Conservation (phyloP, 2,797 vertebrate genomes). For the Epinephelus coioides region DNA sequence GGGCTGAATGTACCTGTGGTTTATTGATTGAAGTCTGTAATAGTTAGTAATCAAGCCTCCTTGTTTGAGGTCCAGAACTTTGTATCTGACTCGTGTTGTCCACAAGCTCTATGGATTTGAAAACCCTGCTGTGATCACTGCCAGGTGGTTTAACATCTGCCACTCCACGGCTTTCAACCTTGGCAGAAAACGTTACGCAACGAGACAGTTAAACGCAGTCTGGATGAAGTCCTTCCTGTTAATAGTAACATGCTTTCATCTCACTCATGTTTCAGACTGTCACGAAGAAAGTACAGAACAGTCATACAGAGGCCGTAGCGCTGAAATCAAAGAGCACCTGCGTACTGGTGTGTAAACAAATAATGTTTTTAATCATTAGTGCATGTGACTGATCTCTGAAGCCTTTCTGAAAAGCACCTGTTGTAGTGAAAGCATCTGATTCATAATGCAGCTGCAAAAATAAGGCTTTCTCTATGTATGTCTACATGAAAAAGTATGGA, state of each 20-base stretch:
- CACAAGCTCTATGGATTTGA: conserved; percentile 20
- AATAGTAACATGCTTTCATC: conserved; percentile 74
- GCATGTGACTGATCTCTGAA: conserved; percentile 32
- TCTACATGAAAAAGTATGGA: neutral
- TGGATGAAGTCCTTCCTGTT: conserved; percentile 48
- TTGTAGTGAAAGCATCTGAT: conserved; percentile 24
- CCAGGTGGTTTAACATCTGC: conserved; percentile 84
- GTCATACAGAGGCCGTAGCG: conserved; percentile 27
- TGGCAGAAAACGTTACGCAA: conserved; percentile 49
- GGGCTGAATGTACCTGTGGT: conserved; percentile 12
- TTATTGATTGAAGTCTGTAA: conserved; percentile 26
- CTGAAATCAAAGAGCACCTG: conserved; percentile 76
- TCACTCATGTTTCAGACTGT: conserved; percentile 43
- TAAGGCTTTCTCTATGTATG: neutral
- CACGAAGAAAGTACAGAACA: conserved; percentile 47
- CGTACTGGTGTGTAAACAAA: conserved; percentile 72
- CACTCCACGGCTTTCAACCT: conserved; percentile 43
- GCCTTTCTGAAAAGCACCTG: conserved; percentile 63
- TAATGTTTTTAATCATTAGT: conserved; percentile 62
- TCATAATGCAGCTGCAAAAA: conserved; percentile 32
- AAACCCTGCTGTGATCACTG: conserved; percentile 56
- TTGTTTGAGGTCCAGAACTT: conserved; percentile 39
- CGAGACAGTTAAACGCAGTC: conserved; percentile 54
- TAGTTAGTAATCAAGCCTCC: conserved; percentile 15
- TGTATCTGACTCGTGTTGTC: conserved; percentile 30